Conservation (phyloP, 2,888 invertebrate genomes). For the Notodonta dromedarius region DNA sequence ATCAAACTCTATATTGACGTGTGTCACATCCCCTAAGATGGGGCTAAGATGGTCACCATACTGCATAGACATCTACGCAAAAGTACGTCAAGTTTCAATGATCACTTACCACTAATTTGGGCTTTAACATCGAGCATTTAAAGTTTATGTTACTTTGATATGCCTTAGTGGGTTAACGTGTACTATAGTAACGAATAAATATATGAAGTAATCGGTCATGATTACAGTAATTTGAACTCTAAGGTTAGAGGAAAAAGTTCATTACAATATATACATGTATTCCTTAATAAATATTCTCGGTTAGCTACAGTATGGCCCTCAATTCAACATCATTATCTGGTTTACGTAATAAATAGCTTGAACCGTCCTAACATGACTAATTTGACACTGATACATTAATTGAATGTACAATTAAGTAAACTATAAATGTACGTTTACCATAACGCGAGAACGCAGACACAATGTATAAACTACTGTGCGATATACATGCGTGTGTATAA, state of each 20-base stretch:
- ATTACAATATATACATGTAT: not conserved
- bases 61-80: conserved; percentile 16
- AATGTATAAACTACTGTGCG: no score
- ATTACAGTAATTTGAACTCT: not conserved
- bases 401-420: conserved; percentile 28
- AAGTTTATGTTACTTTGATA: not conserved
- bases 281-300: not conserved
- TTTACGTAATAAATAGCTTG: conserved; percentile 27
- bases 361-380: conserved; percentile 19
- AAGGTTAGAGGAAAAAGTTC: not conserved
- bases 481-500: no score
- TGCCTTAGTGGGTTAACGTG: not conserved
- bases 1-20: conserved; percentile 19
- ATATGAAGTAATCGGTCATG: not conserved
- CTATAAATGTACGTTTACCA: conserved; percentile 6
- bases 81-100: not conserved
- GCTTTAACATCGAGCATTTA: not conserved
- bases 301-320: conserved; percentile 9
- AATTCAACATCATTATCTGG: conserved; percentile 27
- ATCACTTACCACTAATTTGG: not conserved
- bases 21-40: conserved; percentile 26
- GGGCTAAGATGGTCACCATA: conserved; percentile 11
- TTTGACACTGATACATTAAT: conserved; percentile 24
- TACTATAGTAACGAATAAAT: not conserved
- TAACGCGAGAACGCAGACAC: no score